Evolutionary conservation across 2,113 vertebrate genomes (phyloP).

Genomic region (Rhinichthys klamathensis): DNA sequence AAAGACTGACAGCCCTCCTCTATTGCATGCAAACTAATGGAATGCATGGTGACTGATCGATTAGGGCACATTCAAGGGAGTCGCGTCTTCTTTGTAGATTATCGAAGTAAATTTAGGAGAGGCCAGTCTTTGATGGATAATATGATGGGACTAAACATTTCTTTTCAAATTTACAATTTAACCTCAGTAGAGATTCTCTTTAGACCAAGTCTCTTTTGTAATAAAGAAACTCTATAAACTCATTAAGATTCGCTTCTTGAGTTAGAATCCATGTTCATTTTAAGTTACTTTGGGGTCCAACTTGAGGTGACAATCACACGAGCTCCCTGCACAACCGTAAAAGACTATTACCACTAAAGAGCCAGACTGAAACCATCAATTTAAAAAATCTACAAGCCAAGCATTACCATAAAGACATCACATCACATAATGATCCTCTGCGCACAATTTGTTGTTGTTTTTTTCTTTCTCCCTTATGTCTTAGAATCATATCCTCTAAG

Average conservation of each 20-base stretch:
- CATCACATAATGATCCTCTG: slow-evolving; percentile 48
- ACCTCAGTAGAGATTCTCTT: background rate
- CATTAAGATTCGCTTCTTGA: background rate
- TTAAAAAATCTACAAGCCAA: slow-evolving; percentile 48
- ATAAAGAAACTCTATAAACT: background rate
- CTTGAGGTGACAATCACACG: background rate
- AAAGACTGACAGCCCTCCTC: slow-evolving; percentile 15
- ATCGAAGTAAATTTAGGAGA: background rate
- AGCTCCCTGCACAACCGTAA: slow-evolving; percentile 5
- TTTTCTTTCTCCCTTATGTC: slow-evolving; percentile 39
- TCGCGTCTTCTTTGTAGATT: background rate
- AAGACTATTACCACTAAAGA: slow-evolving; percentile 36
- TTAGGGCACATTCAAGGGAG: slow-evolving; percentile 7
- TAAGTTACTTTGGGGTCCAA: slow-evolving; percentile 37
- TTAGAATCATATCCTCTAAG: slow-evolving; percentile 44
- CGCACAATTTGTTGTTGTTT: slow-evolving; percentile 40
- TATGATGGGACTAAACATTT: background rate
- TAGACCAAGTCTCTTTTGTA: background rate
- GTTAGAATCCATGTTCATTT: slow-evolving; percentile 14
- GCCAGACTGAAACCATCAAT: slow-evolving; percentile 42
- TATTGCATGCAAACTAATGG: slow-evolving; percentile 7
- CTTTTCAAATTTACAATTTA: background rate
- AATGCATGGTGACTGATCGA: slow-evolving; percentile 14
- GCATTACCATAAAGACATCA: slow-evolving; percentile 53
- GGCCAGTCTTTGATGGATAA: background rate